Evolutionary conservation across 1,140 invertebrate genomes (phyloP).

Genomic region (Agrilus planipennis): DNA sequence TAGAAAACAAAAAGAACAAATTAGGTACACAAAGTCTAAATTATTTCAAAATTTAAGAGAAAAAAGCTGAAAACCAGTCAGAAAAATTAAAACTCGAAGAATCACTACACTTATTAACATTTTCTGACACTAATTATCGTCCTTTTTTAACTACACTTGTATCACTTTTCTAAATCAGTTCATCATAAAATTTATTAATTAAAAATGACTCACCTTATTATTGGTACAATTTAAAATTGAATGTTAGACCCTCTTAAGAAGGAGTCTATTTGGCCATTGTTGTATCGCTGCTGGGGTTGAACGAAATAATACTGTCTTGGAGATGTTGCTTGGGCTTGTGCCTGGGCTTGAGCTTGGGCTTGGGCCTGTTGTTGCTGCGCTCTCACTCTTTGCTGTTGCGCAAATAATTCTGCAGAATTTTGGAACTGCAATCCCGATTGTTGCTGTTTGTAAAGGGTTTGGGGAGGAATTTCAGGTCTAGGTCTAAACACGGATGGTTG

Average conservation of each 20-base stretch:
- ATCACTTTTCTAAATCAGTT: no score
- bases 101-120: no score
- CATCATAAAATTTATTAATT: no score
- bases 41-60: no score
- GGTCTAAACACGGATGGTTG: conserved; percentile 36
- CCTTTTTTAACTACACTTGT: no score
- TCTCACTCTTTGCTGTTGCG: conserved; percentile 42
- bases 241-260: conserved; percentile 63
- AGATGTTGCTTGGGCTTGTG: conserved; percentile 27
- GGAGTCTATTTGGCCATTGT: conserved; percentile 61
- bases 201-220: no score
- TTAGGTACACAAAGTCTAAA: no score
- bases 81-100: no score
- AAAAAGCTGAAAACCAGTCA: no score
- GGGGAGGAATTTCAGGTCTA: conserved; percentile 34
- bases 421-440: conserved; percentile 53
- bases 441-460: conserved; percentile 58
- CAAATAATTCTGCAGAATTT: conserved; percentile 60
- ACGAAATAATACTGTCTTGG: conserved; percentile 54
- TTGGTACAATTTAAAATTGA: no score
- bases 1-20: no score
- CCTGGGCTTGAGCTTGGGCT: conserved; percentile 35
- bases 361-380: conserved; percentile 38
- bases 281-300: conserved; percentile 35
- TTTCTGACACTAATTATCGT: no score